These are phyloP conservation scores for Wasmannia auropunctata DNA, from an alignment of 1,140 invertebrate genomes.

Conservation along the genomic window DNA sequence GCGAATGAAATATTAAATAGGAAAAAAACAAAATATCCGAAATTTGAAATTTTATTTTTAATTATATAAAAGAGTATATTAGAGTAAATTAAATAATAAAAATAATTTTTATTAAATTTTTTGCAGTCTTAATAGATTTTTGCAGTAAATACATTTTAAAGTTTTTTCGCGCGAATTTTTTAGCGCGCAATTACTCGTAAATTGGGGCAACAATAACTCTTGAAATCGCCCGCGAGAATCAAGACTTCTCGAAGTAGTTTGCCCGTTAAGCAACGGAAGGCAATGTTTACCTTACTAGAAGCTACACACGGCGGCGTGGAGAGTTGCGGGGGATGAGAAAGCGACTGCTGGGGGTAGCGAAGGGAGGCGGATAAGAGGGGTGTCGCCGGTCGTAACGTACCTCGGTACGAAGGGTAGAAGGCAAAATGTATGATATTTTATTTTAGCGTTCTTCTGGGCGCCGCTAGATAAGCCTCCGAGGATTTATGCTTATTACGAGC, in stretches of 20 bases:
- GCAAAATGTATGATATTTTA: slow-evolving; percentile 85
- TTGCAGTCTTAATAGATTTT: background rate
- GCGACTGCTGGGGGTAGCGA: slow-evolving; percentile 46
- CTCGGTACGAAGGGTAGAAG: slow-evolving; percentile 76
- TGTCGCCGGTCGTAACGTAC: slow-evolving; percentile 66
- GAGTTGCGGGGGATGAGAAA: slow-evolving; percentile 47
- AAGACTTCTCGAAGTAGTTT: background rate
- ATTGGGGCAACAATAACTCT: slow-evolving; percentile 13
- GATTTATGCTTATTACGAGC: slow-evolving; percentile 85
- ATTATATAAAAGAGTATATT: background rate
- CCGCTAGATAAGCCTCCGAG: slow-evolving; percentile 84
- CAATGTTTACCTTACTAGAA: slow-evolving; percentile 55
- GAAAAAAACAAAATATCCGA: background rate
- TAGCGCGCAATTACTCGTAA: background rate
- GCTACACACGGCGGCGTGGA: slow-evolving; percentile 22
- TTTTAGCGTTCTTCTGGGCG: slow-evolving; percentile 84
- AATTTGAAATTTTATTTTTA: background rate
- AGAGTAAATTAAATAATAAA: background rate
- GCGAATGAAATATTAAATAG: background rate
- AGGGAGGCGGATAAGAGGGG: slow-evolving; percentile 62
- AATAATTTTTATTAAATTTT: background rate
- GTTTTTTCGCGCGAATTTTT: background rate
- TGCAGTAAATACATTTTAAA: background rate
- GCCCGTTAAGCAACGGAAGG: slow-evolving; percentile 22
- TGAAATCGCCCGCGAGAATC: slow-evolving; percentile 21